Percentiles rank a stretch among this genome's conserved stretches.
phyloP scores from a whole-genome alignment of 2,797 vertebrate species.

The Pipistrellus kuhlii region DNA sequence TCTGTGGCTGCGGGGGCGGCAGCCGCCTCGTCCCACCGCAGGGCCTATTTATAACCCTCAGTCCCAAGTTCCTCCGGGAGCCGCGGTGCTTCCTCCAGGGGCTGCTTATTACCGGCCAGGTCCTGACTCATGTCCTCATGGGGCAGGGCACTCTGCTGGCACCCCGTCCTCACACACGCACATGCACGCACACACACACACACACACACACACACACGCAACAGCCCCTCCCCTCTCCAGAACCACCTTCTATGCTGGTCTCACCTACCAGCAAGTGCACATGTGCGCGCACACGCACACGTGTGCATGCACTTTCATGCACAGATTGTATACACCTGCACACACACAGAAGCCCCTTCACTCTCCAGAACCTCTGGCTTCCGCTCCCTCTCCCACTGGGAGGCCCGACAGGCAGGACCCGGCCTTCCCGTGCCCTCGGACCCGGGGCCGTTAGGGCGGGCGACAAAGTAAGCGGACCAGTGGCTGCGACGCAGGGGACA shows the following conservation, averaged over 20 bases:
- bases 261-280: background rate
- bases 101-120: background rate
- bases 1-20: background rate
- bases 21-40: background rate
- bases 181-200: background rate
- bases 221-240: too few species aligned
- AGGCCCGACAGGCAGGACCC: background rate
- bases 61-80: too few species aligned
- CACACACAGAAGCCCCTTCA: background rate
- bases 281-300: background rate
- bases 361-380: background rate
- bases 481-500: background rate
- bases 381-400: too few species aligned
- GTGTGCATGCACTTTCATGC: too few species aligned
- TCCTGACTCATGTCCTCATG: background rate
- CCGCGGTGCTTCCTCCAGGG: background rate
- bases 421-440: background rate
- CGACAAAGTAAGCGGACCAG: too few species aligned
- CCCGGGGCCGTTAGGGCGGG: fast-evolving
- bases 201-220: too few species aligned
- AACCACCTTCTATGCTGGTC: background rate
- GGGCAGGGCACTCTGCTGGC: background rate
- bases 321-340: background rate
- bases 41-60: slow-evolving; percentile 60
- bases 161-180: too few species aligned